Evolutionary conservation across 2,797 vertebrate genomes (phyloP), one percentile per base, ranked within the genome.

Genomic region (Urocyon cinereoargenteus): DNA sequence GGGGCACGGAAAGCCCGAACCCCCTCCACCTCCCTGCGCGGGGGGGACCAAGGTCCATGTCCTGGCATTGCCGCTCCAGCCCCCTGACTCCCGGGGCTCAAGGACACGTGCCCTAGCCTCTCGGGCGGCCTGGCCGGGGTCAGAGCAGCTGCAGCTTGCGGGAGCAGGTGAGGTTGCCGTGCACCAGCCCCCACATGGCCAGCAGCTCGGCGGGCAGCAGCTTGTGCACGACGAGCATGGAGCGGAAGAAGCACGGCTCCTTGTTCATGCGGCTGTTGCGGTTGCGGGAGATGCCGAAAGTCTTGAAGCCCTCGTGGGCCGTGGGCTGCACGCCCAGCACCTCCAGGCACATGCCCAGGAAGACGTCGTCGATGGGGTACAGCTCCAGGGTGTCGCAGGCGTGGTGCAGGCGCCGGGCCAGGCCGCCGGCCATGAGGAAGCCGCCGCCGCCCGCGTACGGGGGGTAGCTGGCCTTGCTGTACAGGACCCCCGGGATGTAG

Each of bases 191-290:
- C 99, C 99, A 99, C 99, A 99, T 99, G 92, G 97, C 97, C 94
- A 99, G 97, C 95, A 99, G 98, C 10, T 99, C 99, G 0, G 96
- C 78, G 0, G 99, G 99, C 31, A 99, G 99, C 96, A 99, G 98
- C 99, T 99, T 99, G 99, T 99, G 99, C 59, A 99, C 99, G 21
- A 99, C 99, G 4, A 99, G 98, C 99, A 99, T 99, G 98, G 98
- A 98, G 95, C 98, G 99, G 98, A 99, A 99, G 90, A 99, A 99
- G 97, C 99, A 99, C 0, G 99, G 99, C 98, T 99, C 99, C 97
- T 98, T 99, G 98, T 99, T 99, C 99, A 99, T 96, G 97, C 99
- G 99, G 97, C 99, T 99, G 92, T 91, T 99, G 96, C 99, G 99
- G 96, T 99, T 99, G 96, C 98, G 99, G 78, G 99, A 99, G 72